Evolutionary conservation across 2,113 vertebrate species (phyloP).

Genomic region (Laticauda colubrina): DNA sequence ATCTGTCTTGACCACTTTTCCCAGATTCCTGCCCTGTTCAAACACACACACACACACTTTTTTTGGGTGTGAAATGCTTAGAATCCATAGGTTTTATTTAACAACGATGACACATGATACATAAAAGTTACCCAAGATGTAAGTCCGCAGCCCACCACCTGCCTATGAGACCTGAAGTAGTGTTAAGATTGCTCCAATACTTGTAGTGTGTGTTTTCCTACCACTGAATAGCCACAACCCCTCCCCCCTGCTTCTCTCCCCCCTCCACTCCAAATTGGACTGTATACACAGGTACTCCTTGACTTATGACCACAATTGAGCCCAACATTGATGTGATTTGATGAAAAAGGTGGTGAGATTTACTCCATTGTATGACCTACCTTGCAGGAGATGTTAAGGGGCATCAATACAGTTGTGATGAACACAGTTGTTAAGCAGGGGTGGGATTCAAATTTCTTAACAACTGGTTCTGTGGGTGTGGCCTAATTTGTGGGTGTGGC

Average conservation of each 20-base stretch:
- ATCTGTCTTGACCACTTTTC: neutral
- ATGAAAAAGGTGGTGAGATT: neutral
- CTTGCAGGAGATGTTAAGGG: neutral
- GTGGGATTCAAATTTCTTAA: too few species aligned
- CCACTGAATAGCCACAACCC: neutral
- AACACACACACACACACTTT: too few species aligned
- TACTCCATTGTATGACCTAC: neutral
- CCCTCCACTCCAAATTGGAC: neutral
- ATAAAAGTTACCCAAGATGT: neutral
- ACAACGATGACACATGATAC: neutral
- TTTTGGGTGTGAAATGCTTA: neutral
- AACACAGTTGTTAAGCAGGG: neutral
- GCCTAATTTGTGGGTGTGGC: too few species aligned
- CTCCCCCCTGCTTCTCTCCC: too few species aligned
- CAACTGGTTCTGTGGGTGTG: too few species aligned
- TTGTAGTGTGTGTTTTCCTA: neutral
- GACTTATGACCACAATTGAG: neutral
- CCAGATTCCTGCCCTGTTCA: neutral
- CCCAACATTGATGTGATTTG: neutral
- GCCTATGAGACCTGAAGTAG: neutral
- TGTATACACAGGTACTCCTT: neutral
- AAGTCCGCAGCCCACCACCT: neutral
- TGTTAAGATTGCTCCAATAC: neutral
- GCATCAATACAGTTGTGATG: neutral
- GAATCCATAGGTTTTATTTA: neutral